Conservation (phyloP, 2,888 invertebrate genomes). For the Eupithecia abbreviata region DNA sequence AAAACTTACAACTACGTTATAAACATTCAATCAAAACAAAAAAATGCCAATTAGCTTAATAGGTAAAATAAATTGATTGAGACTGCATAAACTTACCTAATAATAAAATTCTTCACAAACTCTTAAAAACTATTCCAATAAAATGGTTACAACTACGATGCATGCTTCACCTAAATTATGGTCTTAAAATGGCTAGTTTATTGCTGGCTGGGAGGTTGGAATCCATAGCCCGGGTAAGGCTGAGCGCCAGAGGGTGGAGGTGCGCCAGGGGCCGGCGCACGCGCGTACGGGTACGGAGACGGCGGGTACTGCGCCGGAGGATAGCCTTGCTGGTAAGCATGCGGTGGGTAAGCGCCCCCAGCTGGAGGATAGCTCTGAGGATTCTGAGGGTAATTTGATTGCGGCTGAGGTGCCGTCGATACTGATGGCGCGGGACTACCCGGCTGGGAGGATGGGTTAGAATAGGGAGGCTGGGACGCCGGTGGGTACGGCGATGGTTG, state of each 20-base stretch:
- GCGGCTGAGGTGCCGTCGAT: constrained; percentile 83
- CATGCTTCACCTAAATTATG: neutral
- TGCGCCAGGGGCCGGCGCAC: constrained; percentile 85
- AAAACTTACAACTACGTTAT: constrained; percentile 24
- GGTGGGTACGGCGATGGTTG: constrained; percentile 87
- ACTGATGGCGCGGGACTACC: constrained; percentile 80
- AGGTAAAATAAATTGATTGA: constrained; percentile 15
- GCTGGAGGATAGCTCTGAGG: constrained; percentile 77
- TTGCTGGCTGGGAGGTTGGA: constrained; percentile 90
- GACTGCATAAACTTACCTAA: constrained; percentile 20
- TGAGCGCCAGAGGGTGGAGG: constrained; percentile 89
- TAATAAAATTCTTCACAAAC: constrained; percentile 12
- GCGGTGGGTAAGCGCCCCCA: constrained; percentile 78
- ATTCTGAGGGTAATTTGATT: constrained; percentile 82
- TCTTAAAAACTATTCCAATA: constrained; percentile 8
- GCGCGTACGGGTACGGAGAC: constrained; percentile 83
- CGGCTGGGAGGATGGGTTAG: constrained; percentile 82
- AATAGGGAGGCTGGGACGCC: constrained; percentile 83
- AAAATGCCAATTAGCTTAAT: constrained; percentile 4
- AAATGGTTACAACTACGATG: neutral
- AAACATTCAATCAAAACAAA: constrained; percentile 17
- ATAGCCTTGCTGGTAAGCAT: constrained; percentile 81
- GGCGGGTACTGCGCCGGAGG: constrained; percentile 83
- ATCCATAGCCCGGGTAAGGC: constrained; percentile 90
- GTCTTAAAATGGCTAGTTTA: constrained; percentile 38